phyloP scores from a whole-genome alignment of 2,888 invertebrate genomes.

The Terebella lapidaria region DNA sequence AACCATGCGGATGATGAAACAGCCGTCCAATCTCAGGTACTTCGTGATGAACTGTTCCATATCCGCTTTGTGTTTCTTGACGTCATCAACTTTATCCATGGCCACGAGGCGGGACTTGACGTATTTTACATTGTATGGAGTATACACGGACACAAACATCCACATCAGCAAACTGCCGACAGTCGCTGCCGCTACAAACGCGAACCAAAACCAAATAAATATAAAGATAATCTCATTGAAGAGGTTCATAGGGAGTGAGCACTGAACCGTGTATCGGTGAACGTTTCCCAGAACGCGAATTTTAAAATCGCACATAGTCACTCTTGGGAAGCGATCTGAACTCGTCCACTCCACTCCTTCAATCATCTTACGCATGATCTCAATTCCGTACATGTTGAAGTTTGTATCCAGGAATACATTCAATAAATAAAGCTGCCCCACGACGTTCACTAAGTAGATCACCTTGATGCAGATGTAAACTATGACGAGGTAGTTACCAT shows the following conservation, averaged over 20 bases:
- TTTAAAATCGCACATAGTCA: too few species aligned
- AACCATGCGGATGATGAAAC: constrained; percentile 14
- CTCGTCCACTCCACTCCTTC: too few species aligned
- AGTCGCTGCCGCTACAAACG: constrained; percentile 10
- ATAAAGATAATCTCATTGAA: constrained; percentile 18
- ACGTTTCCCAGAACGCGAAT: too few species aligned
- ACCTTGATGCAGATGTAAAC: constrained; percentile 53
- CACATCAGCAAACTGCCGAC: constrained; percentile 12
- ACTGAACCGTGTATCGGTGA: too few species aligned
- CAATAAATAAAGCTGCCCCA: too few species aligned
- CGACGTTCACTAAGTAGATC: constrained; percentile 53
- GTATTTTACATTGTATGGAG: constrained; percentile 5
- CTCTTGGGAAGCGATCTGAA: too few species aligned
- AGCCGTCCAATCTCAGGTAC: constrained; percentile 12
- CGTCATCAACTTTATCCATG: constrained; percentile 13
- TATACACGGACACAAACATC: constrained; percentile 6
- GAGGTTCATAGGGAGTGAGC: constrained; percentile 13
- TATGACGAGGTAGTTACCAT: constrained; percentile 55
- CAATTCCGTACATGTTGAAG: too few species aligned
- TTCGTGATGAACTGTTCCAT: constrained; percentile 8
- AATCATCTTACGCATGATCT: too few species aligned
- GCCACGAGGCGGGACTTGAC: constrained; percentile 7
- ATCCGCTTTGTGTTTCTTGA: background rate
- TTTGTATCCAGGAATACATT: too few species aligned
- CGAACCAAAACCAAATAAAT: too few species aligned